Evolutionary conservation across 2,888 invertebrate species (phyloP).

Genomic region (Biston betularia): DNA sequence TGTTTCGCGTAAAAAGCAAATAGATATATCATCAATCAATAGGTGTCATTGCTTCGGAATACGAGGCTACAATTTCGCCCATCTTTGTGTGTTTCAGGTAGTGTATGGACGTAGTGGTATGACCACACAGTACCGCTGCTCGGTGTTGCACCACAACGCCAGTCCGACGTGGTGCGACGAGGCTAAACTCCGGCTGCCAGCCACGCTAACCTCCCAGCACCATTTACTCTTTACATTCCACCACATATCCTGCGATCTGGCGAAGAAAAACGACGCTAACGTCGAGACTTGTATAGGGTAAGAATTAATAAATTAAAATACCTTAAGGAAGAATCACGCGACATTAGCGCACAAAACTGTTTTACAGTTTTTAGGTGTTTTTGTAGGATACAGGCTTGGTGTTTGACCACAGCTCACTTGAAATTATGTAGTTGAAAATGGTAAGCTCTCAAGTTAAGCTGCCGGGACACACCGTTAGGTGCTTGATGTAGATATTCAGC

Average conservation of each 20-base stretch:
- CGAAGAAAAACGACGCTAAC: conserved; percentile 91
- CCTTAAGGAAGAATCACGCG: neutral
- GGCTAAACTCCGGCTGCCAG: conserved; percentile 95
- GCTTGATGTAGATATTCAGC: no score
- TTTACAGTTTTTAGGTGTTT: no score
- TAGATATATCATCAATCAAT: no score
- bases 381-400: no score
- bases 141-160: conserved; percentile 95
- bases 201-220: conserved; percentile 93
- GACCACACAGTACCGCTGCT: conserved; percentile 90
- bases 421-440: no score
- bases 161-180: conserved; percentile 97
- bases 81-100: conserved; percentile 60
- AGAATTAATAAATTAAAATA: conserved; percentile 32
- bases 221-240: conserved; percentile 98
- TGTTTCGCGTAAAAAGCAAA: no score
- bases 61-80: no score
- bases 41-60: no score
- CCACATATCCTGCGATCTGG: conserved; percentile 97
- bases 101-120: conserved; percentile 80
- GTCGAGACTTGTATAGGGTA: conserved; percentile 94
- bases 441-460: no score
- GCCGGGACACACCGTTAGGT: no score
- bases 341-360: no score
- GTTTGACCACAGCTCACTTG: no score